Base-by-base conservation (phyloP, 1,140 invertebrate genomes). In the roundworm (Caenorhabditis elegans) region DNA sequence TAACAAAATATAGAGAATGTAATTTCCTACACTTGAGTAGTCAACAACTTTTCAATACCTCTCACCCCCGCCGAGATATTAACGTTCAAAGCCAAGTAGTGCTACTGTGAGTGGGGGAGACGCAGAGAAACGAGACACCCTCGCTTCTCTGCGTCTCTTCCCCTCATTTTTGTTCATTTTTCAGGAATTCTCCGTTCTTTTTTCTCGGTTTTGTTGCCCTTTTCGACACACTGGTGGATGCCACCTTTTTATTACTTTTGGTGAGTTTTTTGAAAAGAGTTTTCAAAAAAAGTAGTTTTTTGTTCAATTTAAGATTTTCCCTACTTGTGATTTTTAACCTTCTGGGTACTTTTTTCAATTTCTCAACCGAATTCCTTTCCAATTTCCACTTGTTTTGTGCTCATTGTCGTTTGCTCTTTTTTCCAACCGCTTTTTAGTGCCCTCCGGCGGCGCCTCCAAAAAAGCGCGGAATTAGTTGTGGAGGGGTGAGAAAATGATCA, bases 151-250 rank as follows among this genome's bases (percentile, higher is more conserved):
- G 22, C 24, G 4, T n/a, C n/a, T 53, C 49, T 53, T 8, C 4
- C 5, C 49, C 24, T n/a, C 49, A 4, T 53, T 11, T 8, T 28
- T 53, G 5, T 26, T 53, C n/a, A n/a, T 65, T 70, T 75, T 85
- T 77, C 79, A 82, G 84, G 36, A 85, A 85, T 15, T 85, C 84
- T 26, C 84, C 84, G 31, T 84, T 85, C 79, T 85, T 85, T 75
- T 85, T 85, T 49, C 83, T 85, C 17, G 84, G 84, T 1, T 85
- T 84, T 22, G 84, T 85, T 26, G 84, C 84, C 36, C 46, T 85
- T 10, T 85, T 84, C 70, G 84, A 85, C 75, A 85, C 83, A 10
- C 70, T 85, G 3, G 80, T 85, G 36, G 84, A 85, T 79, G 48
- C 77, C 15, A 76, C 79, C 3, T 85, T 76, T 65, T 28, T 85